These are phyloP conservation scores for Dicranocentrus wangi DNA, from an alignment of 2,888 invertebrate genomes.

Conservation along the genomic window DNA sequence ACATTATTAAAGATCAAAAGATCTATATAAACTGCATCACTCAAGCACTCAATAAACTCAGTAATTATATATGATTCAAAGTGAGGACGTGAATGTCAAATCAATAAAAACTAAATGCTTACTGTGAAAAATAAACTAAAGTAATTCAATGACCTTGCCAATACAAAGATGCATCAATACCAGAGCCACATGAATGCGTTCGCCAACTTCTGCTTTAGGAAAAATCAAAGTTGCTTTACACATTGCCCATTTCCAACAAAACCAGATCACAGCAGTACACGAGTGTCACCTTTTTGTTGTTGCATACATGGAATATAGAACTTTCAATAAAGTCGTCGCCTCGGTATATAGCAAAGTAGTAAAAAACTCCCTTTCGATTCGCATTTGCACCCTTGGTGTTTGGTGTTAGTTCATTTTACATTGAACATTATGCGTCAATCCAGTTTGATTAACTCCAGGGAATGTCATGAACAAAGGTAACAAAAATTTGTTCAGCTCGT, in stretches of 20 bases:
- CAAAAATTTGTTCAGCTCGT: neutral
- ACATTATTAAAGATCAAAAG: neutral
- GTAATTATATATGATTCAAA: neutral
- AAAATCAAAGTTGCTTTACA: neutral
- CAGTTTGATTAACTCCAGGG: slow-evolving; percentile 23
- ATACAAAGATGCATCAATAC: neutral
- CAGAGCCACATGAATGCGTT: neutral
- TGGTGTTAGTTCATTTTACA: no score
- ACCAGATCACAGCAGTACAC: no score
- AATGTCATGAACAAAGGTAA: slow-evolving; percentile 10
- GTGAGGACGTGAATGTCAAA: neutral
- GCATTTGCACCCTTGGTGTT: no score
- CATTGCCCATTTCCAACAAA: no score
- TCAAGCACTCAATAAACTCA: neutral
- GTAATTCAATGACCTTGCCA: neutral
- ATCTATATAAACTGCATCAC: neutral
- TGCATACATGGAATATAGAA: no score
- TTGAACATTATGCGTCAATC: neutral
- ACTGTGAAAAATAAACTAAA: neutral
- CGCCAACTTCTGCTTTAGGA: neutral
- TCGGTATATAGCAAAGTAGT: no score
- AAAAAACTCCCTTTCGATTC: no score
- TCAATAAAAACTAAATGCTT: neutral
- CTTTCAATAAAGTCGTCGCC: no score
- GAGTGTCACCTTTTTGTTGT: no score